Evolutionary conservation across 64 coral and sea anemone species (phyloP), one percentile per base, ranked within the genome.

Genomic region (Orbicella faveolata): DNA sequence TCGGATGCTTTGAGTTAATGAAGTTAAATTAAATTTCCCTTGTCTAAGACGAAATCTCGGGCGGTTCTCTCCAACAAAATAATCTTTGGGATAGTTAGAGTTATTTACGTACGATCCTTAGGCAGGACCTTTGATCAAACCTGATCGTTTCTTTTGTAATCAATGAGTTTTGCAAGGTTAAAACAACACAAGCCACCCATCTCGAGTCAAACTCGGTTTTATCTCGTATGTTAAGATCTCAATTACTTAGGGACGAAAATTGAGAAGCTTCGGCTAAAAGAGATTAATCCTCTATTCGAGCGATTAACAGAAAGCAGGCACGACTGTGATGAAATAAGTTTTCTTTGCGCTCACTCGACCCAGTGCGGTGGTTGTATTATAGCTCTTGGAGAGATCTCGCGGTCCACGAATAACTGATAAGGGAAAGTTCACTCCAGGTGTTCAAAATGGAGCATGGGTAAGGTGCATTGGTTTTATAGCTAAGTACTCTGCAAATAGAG

Each of bases 141-240:
- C 36, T 7, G 23, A 15, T 9, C 10, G n/a, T 79, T 79, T 54
- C 9, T 53, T 17, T 21, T 53, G 82, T 44, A 52, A 54, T 48
- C 73, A 26, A 19, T 33, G 65, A 36, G 10, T 39, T 85, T 68
- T 33, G n/a, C 82, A 33, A 52, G 61, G 82, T 85, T 85, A 54
- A 85, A 85, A 85, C 63, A 73, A 72, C 82, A 85, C 12, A 72
- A 85, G 65, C 82, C 82, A 85, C 82, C 82, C 82, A 85, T 72
- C 82, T 85, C 15, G 82, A 85, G 23, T 5, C 36, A 72, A 51
- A 85, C 34, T 72, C 66, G 34, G 66, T 70, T 85, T 81, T 85
- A 85, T 73, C 41, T 83, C 36, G 61, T 70, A 13, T 23, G 67
- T 70, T 70, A n/a, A 73, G 19, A 70, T 73, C 65, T 73, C 41